A percentile compares a stretch with the other conserved stretches of the same genome.
These are phyloP conservation scores for Paralvinella palmiformis DNA, from an alignment of 1,140 invertebrate genomes.

Conservation along the genomic window DNA sequence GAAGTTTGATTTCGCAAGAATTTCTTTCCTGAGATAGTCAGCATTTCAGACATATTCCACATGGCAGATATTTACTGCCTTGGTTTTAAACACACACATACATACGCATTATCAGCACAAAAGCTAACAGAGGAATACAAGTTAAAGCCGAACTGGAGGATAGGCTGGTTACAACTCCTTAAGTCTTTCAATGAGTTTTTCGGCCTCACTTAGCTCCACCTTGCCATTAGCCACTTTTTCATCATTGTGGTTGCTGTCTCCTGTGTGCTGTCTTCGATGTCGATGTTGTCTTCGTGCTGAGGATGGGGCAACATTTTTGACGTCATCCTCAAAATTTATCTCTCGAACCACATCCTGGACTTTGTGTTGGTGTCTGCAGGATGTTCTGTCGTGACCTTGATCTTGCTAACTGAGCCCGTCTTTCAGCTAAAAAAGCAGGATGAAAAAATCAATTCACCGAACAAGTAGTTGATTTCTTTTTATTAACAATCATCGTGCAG, in stretches of 20 bases:
- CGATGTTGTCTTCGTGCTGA: not conserved
- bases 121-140: too few relatives aligned
- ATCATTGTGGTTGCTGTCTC: not conserved
- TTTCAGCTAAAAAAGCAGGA: constrained; percentile 31
- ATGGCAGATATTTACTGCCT: too few relatives aligned
- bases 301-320: not conserved
- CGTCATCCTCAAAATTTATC: constrained; percentile 30
- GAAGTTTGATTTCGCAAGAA: too few relatives aligned
- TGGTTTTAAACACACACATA: too few relatives aligned
- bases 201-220: constrained; percentile 5
- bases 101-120: too few relatives aligned
- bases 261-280: not conserved
- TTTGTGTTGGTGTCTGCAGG: constrained; percentile 12
- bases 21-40: too few relatives aligned
- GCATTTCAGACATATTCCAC: too few relatives aligned
- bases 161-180: constrained; percentile 10
- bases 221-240: not conserved
- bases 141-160: too few relatives aligned
- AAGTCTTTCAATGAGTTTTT: constrained; percentile 2
- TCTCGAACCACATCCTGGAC: constrained; percentile 24
- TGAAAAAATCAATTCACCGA: not conserved
- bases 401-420: constrained; percentile 38
- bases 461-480: not conserved
- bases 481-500: too few relatives aligned
- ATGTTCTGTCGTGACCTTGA: constrained; percentile 41